Evolutionary conservation across 2,888 invertebrate species (phyloP).

Genomic region (Eupithecia dodoneata): DNA sequence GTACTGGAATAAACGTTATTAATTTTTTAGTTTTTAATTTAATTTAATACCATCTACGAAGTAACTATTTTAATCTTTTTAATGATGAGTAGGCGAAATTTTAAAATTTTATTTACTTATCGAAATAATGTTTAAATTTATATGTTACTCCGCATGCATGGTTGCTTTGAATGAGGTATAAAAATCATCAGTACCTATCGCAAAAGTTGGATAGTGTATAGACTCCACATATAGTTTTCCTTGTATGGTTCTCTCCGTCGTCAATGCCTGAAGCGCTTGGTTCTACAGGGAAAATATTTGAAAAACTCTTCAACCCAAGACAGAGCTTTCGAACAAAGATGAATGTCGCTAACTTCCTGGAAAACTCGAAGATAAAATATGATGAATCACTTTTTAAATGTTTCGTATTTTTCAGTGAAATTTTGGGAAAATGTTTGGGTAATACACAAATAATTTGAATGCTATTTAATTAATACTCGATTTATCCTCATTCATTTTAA

Average conservation of each 20-base stretch:
- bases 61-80: too few species aligned
- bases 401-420: background rate
- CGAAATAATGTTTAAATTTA: too few species aligned
- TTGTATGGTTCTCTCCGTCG: background rate
- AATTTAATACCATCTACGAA: too few species aligned
- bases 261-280: conserved; percentile 16
- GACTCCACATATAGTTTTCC: background rate
- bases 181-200: too few species aligned
- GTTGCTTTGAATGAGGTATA: too few species aligned
- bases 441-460: background rate
- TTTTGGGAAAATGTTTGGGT: background rate
- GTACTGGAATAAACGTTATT: too few species aligned
- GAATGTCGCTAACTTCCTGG: conserved; percentile 27
- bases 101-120: too few species aligned
- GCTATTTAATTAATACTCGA: background rate
- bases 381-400: conserved; percentile 12
- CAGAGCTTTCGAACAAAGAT: conserved; percentile 29
- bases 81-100: too few species aligned
- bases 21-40: too few species aligned
- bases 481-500: background rate
- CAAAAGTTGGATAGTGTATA: background rate
- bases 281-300: conserved; percentile 40
- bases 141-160: too few species aligned
- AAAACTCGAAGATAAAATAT: conserved; percentile 14
- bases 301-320: conserved; percentile 32